Conservation (phyloP, 2,888 invertebrate genomes). For the Apamea sordens region DNA sequence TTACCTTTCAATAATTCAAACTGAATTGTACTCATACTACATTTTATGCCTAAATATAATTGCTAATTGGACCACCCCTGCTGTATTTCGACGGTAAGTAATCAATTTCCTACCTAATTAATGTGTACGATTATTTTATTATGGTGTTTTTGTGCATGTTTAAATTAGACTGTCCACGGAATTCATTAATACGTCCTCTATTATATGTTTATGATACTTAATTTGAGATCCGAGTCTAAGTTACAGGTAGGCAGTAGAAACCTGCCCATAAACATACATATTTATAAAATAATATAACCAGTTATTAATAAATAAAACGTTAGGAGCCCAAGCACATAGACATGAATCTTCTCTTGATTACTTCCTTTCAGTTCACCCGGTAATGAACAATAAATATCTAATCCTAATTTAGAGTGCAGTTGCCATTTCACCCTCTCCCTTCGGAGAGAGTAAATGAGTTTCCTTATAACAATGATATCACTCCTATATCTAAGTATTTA, state of each 20-base stretch:
- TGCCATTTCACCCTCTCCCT: slow-evolving; percentile 59
- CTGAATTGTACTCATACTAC: slow-evolving; percentile 62
- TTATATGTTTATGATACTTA: slow-evolving; percentile 83
- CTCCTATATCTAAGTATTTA: slow-evolving; percentile 44
- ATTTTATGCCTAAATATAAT: slow-evolving; percentile 63
- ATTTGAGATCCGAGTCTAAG: slow-evolving; percentile 73
- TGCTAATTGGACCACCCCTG: slow-evolving; percentile 78
- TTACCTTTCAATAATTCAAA: slow-evolving; percentile 77
- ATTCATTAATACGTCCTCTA: slow-evolving; percentile 72
- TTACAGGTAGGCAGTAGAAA: slow-evolving; percentile 46
- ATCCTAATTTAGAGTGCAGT: slow-evolving; percentile 61
- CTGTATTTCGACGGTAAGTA: slow-evolving; percentile 69
- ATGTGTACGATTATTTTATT: slow-evolving; percentile 80
- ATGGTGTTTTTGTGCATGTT: slow-evolving; percentile 71
- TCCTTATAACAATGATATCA: slow-evolving; percentile 61
- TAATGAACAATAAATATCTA: slow-evolving; percentile 60
- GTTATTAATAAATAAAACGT: slow-evolving; percentile 38
- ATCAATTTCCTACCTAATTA: slow-evolving; percentile 76
- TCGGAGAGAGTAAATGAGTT: slow-evolving; percentile 53
- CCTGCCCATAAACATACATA: slow-evolving; percentile 32
- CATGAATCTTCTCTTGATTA: slow-evolving; percentile 50
- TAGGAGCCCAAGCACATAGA: slow-evolving; percentile 17
- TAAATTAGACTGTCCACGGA: slow-evolving; percentile 73
- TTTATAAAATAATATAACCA: slow-evolving; percentile 36
- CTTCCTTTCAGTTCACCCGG: slow-evolving; percentile 47